Conservation (phyloP, 2,113 vertebrate genomes). For the Todiramphus chloris region DNA sequence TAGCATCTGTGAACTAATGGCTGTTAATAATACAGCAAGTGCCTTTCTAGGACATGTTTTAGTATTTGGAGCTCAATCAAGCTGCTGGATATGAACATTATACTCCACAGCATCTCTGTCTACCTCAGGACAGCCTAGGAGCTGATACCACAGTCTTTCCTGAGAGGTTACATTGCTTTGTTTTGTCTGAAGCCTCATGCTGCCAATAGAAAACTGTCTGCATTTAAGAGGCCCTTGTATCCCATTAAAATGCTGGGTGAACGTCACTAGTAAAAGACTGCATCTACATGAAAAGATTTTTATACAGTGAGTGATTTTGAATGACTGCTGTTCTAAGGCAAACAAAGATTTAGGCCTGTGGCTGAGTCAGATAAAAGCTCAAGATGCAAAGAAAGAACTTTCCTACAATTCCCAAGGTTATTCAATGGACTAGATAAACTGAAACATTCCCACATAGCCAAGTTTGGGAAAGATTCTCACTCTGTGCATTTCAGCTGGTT, state of each 20-base stretch:
- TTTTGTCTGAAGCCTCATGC: background rate
- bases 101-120: background rate
- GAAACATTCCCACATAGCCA: background rate
- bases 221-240: background rate
- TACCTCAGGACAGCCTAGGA: background rate
- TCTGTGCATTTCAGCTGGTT: background rate
- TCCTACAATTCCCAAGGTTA: slow-evolving; percentile 22
- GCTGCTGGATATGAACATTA: slow-evolving; percentile 39
- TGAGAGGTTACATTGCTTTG: background rate
- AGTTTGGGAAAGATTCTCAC: background rate
- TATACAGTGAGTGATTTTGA: slow-evolving; percentile 38
- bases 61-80: slow-evolving; percentile 27
- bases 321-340: slow-evolving; percentile 39
- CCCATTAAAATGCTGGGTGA: slow-evolving; percentile 21
- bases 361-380: slow-evolving; percentile 30
- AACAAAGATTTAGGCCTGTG: slow-evolving; percentile 1
- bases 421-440: slow-evolving; percentile 5
- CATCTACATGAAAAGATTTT: slow-evolving; percentile 29
- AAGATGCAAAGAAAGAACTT: slow-evolving; percentile 1
- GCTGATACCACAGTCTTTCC: background rate
- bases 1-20: slow-evolving; percentile 46
- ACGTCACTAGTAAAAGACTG: background rate
- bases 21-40: slow-evolving; percentile 47
- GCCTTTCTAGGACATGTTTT: slow-evolving; percentile 47
- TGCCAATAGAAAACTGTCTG: background rate